Conservation (phyloP, 2,113 vertebrate genomes). For the Upupa epops region DNA sequence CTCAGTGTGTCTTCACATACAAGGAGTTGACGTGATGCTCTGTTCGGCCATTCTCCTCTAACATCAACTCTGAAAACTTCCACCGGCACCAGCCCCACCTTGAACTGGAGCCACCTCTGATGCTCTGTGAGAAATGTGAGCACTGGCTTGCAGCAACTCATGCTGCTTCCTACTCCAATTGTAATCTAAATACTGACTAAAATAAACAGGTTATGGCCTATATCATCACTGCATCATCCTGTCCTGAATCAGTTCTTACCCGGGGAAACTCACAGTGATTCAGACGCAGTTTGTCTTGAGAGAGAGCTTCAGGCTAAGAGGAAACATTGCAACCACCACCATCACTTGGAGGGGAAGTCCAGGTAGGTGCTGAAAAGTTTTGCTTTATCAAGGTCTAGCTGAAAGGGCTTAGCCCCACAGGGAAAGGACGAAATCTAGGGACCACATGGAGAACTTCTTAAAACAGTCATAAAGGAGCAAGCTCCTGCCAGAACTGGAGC, state of each 20-base stretch:
- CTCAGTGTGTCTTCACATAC: background rate
- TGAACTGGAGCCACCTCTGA: background rate
- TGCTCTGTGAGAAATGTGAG: background rate
- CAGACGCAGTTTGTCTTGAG: background rate
- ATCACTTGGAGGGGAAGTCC: background rate
- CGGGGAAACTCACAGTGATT: background rate
- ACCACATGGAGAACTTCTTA: background rate
- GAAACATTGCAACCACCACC: background rate
- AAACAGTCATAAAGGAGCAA: background rate
- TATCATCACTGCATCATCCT: background rate
- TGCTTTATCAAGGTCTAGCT: background rate
- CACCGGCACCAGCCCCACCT: conserved; percentile 1
- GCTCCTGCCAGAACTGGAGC: background rate
- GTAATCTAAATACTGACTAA: conserved; percentile 1
- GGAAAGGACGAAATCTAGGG: background rate
- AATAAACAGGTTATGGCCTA: conserved; percentile 54
- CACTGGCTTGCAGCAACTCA: background rate
- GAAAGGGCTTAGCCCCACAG: background rate
- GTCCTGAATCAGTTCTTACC: background rate
- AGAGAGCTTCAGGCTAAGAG: rapidly evolving
- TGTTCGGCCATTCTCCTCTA: background rate
- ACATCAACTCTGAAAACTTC: background rate
- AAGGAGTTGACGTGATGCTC: conserved; percentile 6
- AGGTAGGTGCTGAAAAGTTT: background rate
- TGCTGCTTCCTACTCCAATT: background rate